These are phyloP conservation scores for Ispidina lecontei DNA, from an alignment of 2,797 vertebrate species.

Conservation along the genomic window DNA sequence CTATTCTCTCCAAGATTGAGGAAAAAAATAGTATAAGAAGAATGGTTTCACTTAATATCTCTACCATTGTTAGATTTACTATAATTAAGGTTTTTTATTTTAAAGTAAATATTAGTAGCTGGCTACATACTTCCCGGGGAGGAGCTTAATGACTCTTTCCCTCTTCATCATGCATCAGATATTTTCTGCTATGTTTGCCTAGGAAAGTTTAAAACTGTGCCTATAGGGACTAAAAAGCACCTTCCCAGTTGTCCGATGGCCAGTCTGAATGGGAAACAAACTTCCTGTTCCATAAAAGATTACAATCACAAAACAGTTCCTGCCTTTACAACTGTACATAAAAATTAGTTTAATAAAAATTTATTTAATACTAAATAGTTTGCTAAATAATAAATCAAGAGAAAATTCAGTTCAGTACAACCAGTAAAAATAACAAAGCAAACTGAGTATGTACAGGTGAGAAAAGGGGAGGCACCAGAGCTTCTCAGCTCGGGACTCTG, in stretches of 20 bases:
- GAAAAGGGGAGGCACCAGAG: neutral
- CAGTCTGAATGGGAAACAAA: neutral
- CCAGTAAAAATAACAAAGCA: neutral
- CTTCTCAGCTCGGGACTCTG: neutral
- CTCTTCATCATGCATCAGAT: neutral
- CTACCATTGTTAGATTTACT: neutral
- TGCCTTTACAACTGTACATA: neutral
- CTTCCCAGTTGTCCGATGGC: neutral
- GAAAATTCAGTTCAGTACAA: neutral
- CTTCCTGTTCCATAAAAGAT: neutral
- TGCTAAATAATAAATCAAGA: neutral
- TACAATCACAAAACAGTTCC: neutral
- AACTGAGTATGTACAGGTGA: neutral
- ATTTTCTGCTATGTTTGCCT: neutral
- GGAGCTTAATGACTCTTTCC: neutral
- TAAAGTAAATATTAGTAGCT: neutral
- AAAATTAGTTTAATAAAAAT: neutral
- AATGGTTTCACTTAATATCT: neutral
- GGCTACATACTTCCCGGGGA: neutral
- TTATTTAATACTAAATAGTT: neutral
- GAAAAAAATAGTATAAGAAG: neutral
- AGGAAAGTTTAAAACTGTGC: neutral
- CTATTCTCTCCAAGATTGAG: neutral
- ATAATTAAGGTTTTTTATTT: neutral
- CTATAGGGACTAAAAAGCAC: neutral